phyloP scores from a whole-genome alignment of 2,888 invertebrate species.

The Tanytarsus gracilentus region DNA sequence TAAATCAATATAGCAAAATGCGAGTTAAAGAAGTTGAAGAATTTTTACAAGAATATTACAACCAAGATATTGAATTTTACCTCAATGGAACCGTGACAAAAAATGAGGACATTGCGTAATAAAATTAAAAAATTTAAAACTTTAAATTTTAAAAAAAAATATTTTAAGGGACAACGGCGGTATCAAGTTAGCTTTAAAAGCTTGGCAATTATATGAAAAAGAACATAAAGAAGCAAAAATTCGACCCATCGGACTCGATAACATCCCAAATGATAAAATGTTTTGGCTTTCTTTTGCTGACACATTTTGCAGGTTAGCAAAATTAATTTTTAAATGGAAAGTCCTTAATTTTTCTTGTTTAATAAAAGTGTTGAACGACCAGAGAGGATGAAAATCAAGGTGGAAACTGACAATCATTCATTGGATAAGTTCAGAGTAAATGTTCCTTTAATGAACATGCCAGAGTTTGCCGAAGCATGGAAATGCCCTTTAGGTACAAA shows the following conservation, averaged over 20 bases:
- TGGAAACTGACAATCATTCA: not conserved
- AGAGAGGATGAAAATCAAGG: not conserved
- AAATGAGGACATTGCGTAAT: not conserved
- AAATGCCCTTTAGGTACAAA: not conserved
- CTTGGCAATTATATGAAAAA: not conserved
- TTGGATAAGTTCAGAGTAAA: not conserved
- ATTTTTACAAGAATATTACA: not conserved
- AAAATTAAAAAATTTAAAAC: no score
- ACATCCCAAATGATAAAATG: not conserved
- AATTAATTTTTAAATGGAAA: not conserved
- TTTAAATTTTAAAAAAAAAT: not conserved
- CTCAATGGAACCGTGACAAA: not conserved
- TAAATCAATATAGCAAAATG: not conserved
- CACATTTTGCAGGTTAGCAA: not conserved
- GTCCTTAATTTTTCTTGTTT: not conserved
- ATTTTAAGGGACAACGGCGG: not conserved
- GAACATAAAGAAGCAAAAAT: not conserved
- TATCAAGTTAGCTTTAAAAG: not conserved
- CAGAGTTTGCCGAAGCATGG: not conserved
- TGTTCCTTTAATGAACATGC: not conserved
- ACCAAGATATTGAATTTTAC: no score
- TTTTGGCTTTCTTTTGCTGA: not conserved
- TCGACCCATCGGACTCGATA: not conserved
- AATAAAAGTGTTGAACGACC: not conserved
- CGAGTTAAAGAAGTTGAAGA: not conserved